A percentile compares a stretch with the other conserved stretches of the same genome.
Evolutionary conservation across 2,888 invertebrate species (phyloP).

Genomic region (Drosophila parthenogenetica): DNA sequence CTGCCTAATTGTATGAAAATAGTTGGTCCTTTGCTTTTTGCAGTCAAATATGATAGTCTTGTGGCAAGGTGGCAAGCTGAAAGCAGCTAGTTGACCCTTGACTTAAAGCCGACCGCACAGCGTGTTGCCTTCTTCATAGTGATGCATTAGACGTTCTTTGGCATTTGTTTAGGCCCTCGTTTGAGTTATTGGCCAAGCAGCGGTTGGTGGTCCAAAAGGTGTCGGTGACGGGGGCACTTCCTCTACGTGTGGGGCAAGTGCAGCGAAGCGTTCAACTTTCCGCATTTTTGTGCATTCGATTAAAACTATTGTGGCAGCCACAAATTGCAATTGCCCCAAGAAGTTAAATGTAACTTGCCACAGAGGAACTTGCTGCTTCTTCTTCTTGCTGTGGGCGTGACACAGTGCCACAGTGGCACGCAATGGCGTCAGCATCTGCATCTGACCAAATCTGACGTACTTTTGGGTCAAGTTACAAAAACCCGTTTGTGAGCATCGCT

Average conservation of each 20-base stretch:
- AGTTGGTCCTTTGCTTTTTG: conserved; percentile 63
- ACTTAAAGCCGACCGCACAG: conserved; percentile 1
- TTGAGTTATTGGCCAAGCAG: conserved; percentile 54
- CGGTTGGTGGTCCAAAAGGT: conserved; percentile 46
- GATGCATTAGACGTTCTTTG: conserved; percentile 2
- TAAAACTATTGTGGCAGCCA: conserved; percentile 42
- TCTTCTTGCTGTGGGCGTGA: conserved; percentile 29
- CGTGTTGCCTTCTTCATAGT: conserved; percentile 15
- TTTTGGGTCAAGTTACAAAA: conserved; percentile 64
- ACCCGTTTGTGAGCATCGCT: conserved; percentile 57
- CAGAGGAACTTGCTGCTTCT: not conserved
- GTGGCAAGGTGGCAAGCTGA: not conserved
- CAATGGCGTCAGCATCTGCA: conserved; percentile 51
- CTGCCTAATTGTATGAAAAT: conserved; percentile 79
- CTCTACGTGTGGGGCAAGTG: conserved; percentile 38
- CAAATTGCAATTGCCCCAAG: not conserved
- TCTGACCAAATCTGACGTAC: conserved; percentile 40
- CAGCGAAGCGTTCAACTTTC: conserved; percentile 57
- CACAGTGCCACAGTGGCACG: conserved; percentile 27
- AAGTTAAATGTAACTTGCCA: not conserved
- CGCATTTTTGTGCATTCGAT: conserved; percentile 47
- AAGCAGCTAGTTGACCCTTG: conserved; percentile 1
- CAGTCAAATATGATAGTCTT: conserved; percentile 35
- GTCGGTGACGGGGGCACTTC: conserved; percentile 30
- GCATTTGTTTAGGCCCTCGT: conserved; percentile 16